Conservation (phyloP, 2,113 vertebrate species). For the Amblyornis subalaris region DNA sequence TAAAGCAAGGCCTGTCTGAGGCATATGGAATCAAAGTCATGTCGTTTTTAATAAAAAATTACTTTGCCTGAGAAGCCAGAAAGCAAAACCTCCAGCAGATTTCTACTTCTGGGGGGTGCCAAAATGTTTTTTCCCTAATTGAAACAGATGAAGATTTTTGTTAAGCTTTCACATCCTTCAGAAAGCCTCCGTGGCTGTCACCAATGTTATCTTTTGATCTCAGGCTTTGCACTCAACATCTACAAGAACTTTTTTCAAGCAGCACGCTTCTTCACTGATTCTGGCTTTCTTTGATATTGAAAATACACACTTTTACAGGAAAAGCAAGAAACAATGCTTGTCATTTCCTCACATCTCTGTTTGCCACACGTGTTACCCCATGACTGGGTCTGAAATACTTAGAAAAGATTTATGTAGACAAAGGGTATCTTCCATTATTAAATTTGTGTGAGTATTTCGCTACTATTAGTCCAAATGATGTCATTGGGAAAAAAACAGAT, state of each 20-base stretch:
- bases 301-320: neutral
- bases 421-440: neutral
- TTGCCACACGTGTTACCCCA: neutral
- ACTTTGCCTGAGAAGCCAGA: neutral
- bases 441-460: neutral
- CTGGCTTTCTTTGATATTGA: neutral
- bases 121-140: neutral
- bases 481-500: neutral
- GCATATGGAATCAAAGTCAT: neutral
- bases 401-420: neutral
- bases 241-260: neutral
- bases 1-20: constrained; percentile 17
- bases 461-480: neutral
- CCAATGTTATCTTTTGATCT: neutral
- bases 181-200: neutral
- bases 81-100: neutral
- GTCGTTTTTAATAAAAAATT: neutral
- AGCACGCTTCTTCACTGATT: neutral
- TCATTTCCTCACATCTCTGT: neutral
- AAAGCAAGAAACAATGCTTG: neutral
- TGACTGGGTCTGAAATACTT: neutral
- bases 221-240: neutral
- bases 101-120: neutral
- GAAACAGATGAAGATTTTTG: neutral
- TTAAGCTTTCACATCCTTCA: neutral